Conservation (phyloP, 2,888 invertebrate species). For the Gandaritis pyraliata region DNA sequence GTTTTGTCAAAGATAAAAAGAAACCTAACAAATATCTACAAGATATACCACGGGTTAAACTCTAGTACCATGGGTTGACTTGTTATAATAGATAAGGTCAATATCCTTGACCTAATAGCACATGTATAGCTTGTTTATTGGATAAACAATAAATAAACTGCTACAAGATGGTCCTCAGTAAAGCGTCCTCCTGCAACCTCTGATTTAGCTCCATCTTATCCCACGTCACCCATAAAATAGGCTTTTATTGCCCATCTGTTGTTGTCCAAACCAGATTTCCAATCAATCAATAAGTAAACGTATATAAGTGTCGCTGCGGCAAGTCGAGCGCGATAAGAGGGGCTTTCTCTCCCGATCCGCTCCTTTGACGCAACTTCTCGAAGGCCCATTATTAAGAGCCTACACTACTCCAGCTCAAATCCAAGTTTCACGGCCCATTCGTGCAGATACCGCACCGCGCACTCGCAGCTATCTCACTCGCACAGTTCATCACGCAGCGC, state of each 20-base stretch:
- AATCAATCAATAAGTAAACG: slow-evolving; percentile 64
- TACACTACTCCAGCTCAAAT: too few species aligned
- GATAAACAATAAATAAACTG: slow-evolving; percentile 26
- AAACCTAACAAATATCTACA: too few species aligned
- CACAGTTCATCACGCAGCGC: too few species aligned
- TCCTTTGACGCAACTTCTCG: slow-evolving; percentile 62
- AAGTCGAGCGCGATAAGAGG: slow-evolving; percentile 67
- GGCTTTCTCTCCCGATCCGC: slow-evolving; percentile 58
- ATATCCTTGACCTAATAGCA: slow-evolving; percentile 8
- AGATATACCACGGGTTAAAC: too few species aligned
- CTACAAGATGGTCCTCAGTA: slow-evolving; percentile 23
- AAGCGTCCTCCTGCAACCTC: slow-evolving; percentile 18
- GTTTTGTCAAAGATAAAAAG: too few species aligned
- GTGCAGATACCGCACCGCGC: too few species aligned
- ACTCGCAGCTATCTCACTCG: too few species aligned
- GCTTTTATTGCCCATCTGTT: slow-evolving; percentile 35
- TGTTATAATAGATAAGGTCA: not conserved
- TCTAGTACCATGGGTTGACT: too few species aligned
- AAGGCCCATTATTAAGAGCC: slow-evolving; percentile 67
- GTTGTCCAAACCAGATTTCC: slow-evolving; percentile 49
- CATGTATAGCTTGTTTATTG: slow-evolving; percentile 28
- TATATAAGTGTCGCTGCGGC: slow-evolving; percentile 70
- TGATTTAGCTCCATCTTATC: slow-evolving; percentile 27
- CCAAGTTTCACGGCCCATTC: too few species aligned
- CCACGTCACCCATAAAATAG: slow-evolving; percentile 31